A percentile compares a stretch with the other conserved stretches of the same genome.
Conservation (phyloP, 2,797 vertebrate genomes). For the Peromyscus nudipes region DNA sequence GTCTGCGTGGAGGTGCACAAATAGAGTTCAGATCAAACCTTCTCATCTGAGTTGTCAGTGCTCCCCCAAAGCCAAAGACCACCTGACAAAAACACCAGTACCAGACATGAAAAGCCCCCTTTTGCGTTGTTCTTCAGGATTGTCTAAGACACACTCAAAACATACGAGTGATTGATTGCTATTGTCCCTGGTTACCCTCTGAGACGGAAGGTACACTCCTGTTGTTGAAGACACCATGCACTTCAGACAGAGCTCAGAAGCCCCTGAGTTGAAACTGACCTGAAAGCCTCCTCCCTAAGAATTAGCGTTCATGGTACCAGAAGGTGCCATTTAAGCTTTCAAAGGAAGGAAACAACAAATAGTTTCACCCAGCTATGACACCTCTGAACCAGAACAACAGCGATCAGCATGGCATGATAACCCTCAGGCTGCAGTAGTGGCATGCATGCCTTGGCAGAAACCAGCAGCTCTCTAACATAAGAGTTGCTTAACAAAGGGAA, state of each 20-base stretch:
- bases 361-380: not conserved
- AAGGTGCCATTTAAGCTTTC: not conserved
- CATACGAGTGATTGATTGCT: not conserved
- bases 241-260: not conserved
- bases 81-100: not conserved
- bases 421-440: not conserved
- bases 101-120: too few species aligned
- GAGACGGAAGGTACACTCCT: not conserved
- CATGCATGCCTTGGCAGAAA: not conserved
- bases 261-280: not conserved
- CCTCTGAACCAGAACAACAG: not conserved
- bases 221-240: not conserved
- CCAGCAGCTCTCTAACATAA: not conserved
- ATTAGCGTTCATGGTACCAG: not conserved
- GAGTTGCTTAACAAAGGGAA: not conserved
- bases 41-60: not conserved
- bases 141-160: not conserved
- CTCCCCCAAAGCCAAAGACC: not conserved
- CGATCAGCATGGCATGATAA: not conserved
- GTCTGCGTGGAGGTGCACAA: not conserved
- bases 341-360: not conserved
- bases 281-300: not conserved
- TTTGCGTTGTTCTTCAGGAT: not conserved
- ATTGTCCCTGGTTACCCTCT: not conserved
- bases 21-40: not conserved